Evolutionary conservation across 2,797 vertebrate species (phyloP).

Genomic region (Coilia nasus): DNA sequence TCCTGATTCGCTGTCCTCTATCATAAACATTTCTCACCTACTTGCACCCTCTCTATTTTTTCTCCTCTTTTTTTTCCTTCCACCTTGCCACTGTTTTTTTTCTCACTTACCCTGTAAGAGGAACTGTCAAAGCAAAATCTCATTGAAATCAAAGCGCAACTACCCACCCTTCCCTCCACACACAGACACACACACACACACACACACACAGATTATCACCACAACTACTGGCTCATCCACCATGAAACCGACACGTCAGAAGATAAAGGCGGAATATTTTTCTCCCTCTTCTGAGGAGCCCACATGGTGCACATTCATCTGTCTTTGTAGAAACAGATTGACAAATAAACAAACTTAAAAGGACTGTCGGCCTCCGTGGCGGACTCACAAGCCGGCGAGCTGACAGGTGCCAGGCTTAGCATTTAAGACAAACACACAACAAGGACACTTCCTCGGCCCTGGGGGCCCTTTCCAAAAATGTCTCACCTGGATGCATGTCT

Average conservation of each 20-base stretch:
- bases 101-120: background rate
- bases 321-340: background rate
- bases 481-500: background rate
- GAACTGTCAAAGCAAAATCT: background rate
- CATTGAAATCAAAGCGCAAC: constrained; percentile 9
- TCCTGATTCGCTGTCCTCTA: background rate
- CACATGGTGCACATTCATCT: background rate
- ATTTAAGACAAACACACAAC: background rate
- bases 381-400: background rate
- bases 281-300: background rate
- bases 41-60: background rate
- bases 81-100: background rate
- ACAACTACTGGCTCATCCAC: background rate
- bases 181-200: background rate
- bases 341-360: background rate
- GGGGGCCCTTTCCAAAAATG: background rate
- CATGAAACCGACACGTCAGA: constrained; percentile 48
- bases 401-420: background rate
- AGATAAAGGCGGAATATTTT: constrained; percentile 41
- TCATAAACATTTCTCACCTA: background rate
- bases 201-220: constrained; percentile 29
- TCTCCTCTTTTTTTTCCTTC: background rate
- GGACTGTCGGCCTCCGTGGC: background rate
- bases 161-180: background rate
- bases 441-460: background rate